These are phyloP conservation scores for Indicator maculatus DNA, from an alignment of 2,113 vertebrate genomes.

Conservation along the genomic window DNA sequence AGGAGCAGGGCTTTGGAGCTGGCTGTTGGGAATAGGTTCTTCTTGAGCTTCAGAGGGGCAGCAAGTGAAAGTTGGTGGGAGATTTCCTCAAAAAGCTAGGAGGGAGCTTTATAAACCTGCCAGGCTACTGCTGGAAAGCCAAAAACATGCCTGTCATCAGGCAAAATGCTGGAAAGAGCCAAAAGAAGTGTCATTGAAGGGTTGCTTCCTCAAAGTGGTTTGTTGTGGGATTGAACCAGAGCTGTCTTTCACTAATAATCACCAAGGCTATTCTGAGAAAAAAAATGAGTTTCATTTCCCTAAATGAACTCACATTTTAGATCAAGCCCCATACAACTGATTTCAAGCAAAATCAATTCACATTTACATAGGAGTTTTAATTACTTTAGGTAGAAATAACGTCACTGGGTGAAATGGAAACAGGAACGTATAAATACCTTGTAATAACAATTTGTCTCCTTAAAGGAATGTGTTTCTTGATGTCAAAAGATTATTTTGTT, in stretches of 20 bases:
- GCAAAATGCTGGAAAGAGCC: background rate
- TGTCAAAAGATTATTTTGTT: background rate
- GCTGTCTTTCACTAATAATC: background rate
- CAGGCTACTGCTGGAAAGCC: background rate
- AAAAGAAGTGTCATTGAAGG: rapidly evolving
- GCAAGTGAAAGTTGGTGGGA: background rate
- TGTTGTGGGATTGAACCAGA: background rate
- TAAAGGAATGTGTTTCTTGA: background rate
- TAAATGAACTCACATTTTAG: background rate
- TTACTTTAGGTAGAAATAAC: background rate
- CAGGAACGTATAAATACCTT: background rate
- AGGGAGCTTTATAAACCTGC: background rate
- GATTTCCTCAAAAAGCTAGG: background rate
- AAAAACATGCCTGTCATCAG: background rate
- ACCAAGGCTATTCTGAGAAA: no score
- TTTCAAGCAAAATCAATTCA: background rate
- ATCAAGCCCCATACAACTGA: background rate
- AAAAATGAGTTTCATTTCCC: background rate
- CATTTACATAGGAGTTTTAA: background rate
- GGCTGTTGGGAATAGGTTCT: background rate
- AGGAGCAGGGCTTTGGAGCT: background rate
- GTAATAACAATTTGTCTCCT: background rate
- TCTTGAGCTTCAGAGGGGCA: background rate
- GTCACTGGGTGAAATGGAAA: background rate
- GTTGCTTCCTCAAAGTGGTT: background rate